These are phyloP conservation scores for Trematomus loennbergii DNA, from an alignment of 2,113 vertebrate genomes.

Conservation along the genomic window DNA sequence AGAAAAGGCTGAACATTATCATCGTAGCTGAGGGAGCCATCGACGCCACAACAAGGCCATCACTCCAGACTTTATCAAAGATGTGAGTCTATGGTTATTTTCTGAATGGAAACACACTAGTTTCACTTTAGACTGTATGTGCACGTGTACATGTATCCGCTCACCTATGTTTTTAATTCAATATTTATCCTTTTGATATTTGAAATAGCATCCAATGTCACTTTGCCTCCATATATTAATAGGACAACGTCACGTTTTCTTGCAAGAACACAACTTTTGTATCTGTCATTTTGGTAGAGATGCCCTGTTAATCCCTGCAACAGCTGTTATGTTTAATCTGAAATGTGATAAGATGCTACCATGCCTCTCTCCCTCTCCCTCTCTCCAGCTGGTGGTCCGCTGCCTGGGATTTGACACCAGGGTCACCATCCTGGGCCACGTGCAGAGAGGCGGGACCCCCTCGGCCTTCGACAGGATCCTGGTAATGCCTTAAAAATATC, in stretches of 20 bases:
- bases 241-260: no score
- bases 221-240: background rate
- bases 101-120: no score
- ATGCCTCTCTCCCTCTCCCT: background rate
- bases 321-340: background rate
- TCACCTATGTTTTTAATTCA: no score
- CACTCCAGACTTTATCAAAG: slow-evolving; percentile 92
- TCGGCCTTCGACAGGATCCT: no score
- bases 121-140: background rate
- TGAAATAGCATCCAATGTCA: background rate
- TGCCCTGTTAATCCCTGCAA: background rate
- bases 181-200: background rate
- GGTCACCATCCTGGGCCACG: slow-evolving; percentile 94
- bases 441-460: no score
- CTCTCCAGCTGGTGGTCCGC: slow-evolving; percentile 87
- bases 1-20: slow-evolving; percentile 88
- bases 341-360: background rate
- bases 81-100: slow-evolving; percentile 76
- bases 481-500: no score
- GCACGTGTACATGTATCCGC: background rate
- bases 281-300: no score
- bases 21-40: slow-evolving; percentile 91
- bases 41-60: slow-evolving; percentile 90
- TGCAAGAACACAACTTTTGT: background rate
- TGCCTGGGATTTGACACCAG: slow-evolving; percentile 91